These are phyloP conservation scores for Microcebus tavaratra DNA, from an alignment of 2,113 vertebrate species.

Conservation along the genomic window DNA sequence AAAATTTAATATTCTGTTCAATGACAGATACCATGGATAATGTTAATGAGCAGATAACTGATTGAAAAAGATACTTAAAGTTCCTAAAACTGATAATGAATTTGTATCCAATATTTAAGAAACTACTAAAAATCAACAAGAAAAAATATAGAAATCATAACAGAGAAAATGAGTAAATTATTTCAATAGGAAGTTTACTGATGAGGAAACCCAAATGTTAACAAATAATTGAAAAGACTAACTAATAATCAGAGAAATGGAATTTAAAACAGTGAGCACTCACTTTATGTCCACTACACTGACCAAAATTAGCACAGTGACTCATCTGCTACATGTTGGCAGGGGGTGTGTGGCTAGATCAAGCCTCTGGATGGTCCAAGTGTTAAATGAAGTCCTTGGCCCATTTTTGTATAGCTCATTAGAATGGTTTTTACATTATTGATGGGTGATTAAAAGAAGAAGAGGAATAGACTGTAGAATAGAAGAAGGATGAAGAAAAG, in stretches of 20 bases:
- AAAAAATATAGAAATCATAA: background rate
- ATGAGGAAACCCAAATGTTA: background rate
- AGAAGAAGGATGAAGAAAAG: background rate
- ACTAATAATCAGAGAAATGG: background rate
- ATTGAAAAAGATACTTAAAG: background rate
- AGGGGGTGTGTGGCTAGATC: background rate
- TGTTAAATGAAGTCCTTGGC: background rate
- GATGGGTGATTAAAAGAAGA: background rate
- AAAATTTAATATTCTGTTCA: background rate
- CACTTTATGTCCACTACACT: background rate
- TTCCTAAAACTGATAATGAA: background rate
- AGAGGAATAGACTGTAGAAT: background rate
- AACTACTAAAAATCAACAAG: background rate
- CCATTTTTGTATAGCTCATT: background rate
- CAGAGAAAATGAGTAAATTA: background rate
- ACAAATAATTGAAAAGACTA: background rate
- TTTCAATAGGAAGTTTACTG: background rate
- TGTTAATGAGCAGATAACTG: background rate
- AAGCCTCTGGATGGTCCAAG: background rate
- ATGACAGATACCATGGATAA: background rate
- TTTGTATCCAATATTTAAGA: background rate
- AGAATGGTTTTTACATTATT: background rate
- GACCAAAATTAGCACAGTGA: background rate
- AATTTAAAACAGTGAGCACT: background rate
- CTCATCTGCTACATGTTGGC: background rate